Evolutionary conservation across 1,140 invertebrate genomes (phyloP), one percentile per base, ranked within the genome.

Genomic region (Globodera rostochiensis): DNA sequence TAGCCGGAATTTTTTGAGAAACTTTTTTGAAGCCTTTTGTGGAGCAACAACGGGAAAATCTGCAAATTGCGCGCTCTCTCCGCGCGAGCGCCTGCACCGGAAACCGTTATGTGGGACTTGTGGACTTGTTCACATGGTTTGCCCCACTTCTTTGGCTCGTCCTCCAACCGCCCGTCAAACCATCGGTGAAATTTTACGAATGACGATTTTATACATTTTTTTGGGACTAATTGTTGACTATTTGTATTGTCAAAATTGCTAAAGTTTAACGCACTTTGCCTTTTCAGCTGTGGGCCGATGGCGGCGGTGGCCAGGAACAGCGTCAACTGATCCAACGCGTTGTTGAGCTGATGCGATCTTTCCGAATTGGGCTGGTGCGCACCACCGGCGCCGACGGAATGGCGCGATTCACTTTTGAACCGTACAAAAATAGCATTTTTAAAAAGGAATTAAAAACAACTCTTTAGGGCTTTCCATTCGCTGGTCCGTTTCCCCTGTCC

Each of bases 21-120:
- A 15, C 19, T 60, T 75, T 64, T 60, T 76, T 76, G 3, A 11
- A 71, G 74, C 74, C 74, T 21, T 64, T 64, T 47, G 53, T 19
- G 36, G 74, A 77, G 15, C 74, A 46, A n/a, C 53, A 46, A 9
- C 64, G 25, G 15, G 25, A 60, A 13, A 50, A 53, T 67, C 13
- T 21, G 21, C 74, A 77, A 77, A 67, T 77, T 21, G 50, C 66
- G 53, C 53, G 69, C 25, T 71, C 69, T 4, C 69, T 71, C 13
- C 69, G 69, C 36, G 36, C 25, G 21, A 47, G n/a, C 25, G 69
- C 19, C 25, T 9, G 11, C 69, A 71, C 69, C 11, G 69, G 9
- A 45, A 13, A 64, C 36, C 36, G 46, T 19, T 71, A 45, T 19
- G 11, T 71, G 6, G 69, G 69, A 11, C 46, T 47, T 13, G 25